Evolutionary conservation across 2,888 invertebrate genomes (phyloP).

Genomic region (Clunio marinus): DNA sequence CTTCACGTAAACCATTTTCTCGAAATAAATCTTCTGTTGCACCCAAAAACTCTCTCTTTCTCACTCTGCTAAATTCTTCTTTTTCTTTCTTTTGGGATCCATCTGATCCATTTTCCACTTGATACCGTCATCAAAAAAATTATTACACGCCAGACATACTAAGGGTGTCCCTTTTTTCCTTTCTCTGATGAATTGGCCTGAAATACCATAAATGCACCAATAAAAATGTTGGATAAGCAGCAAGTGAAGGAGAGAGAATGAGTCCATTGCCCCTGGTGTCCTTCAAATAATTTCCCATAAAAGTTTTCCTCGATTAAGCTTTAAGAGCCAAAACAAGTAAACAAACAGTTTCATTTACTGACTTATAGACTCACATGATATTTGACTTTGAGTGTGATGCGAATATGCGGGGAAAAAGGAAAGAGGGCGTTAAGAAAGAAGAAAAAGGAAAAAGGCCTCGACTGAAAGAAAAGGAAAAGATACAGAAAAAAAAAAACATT

Average conservation of each 20-base stretch:
- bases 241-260: background rate
- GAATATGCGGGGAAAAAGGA: background rate
- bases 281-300: background rate
- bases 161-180: conserved; percentile 15
- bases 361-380: background rate
- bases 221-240: background rate
- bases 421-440: no score
- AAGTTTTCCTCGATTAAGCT: background rate
- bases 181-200: conserved; percentile 3
- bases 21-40: conserved; percentile 25
- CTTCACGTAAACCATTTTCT: conserved; percentile 23
- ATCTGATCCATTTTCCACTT: conserved; percentile 27
- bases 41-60: background rate
- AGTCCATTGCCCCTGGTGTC: background rate
- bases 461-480: conserved; percentile 9
- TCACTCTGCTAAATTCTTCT: no score
- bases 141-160: conserved; percentile 33
- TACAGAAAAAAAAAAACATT: conserved; percentile 19
- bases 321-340: background rate
- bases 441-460: background rate
- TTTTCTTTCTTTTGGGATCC: background rate
- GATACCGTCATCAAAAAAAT: conserved; percentile 39
- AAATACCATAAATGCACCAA: conserved; percentile 20
- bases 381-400: background rate
- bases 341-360: conserved; percentile 3